These are phyloP conservation scores for Drymodes brunneopygia DNA, from an alignment of 2,113 vertebrate species.

Conservation along the genomic window DNA sequence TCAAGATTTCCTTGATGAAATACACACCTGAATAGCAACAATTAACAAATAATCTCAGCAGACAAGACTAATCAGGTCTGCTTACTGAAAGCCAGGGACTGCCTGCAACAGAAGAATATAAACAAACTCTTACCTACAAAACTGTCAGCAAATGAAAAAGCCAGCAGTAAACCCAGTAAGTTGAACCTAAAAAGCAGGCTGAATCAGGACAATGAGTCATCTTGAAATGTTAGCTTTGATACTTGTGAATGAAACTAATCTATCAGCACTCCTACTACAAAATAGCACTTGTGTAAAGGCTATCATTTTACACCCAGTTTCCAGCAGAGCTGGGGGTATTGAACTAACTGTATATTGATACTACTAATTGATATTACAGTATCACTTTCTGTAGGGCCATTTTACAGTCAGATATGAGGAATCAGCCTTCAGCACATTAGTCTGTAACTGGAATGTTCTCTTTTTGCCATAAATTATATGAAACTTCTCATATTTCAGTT, in stretches of 20 bases:
- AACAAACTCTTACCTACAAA: neutral
- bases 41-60: neutral
- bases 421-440: neutral
- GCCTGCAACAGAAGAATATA: neutral
- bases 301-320: neutral
- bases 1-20: neutral
- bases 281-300: neutral
- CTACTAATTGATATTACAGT: neutral
- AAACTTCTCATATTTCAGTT: neutral
- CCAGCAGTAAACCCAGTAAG: neutral
- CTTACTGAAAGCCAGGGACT: neutral
- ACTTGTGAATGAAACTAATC: neutral
- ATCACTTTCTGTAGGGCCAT: neutral
- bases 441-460: neutral
- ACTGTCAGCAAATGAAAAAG: neutral
- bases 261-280: neutral
- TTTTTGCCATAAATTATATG: neutral
- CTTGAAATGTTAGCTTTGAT: neutral
- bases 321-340: neutral
- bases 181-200: neutral
- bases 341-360: neutral
- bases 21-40: neutral
- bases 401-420: neutral
- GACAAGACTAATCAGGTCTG: neutral
- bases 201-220: neutral